These are phyloP conservation scores for Eriosoma lanigerum DNA, from an alignment of 1,140 invertebrate genomes.

Conservation along the genomic window DNA sequence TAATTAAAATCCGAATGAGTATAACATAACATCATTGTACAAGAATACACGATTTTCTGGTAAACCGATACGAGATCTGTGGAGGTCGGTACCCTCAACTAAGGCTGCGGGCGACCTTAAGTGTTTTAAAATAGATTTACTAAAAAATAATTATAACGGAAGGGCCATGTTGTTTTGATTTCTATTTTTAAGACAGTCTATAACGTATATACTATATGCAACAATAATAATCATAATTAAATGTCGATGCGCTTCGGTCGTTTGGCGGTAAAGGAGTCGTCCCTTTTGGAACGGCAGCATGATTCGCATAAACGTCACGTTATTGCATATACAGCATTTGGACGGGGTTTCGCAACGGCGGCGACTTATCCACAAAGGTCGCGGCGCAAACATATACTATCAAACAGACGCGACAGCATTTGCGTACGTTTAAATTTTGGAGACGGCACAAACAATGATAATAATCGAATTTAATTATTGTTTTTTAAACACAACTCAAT, in stretches of 20 bases:
- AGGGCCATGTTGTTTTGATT: background rate
- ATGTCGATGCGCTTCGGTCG: too few relatives aligned
- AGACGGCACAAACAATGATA: too few relatives aligned
- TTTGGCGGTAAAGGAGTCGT: background rate
- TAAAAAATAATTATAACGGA: constrained; percentile 9
- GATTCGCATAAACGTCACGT: background rate
- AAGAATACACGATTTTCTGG: background rate
- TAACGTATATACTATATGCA: too few relatives aligned
- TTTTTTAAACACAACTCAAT: too few relatives aligned
- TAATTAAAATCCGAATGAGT: background rate
- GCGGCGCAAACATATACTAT: background rate
- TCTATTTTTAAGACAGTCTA: constrained; percentile 16
- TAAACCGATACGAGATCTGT: background rate
- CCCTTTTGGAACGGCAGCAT: background rate
- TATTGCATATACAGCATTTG: constrained; percentile 41
- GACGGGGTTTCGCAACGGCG: background rate
- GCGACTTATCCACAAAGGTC: background rate
- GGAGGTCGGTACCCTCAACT: background rate
- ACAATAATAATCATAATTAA: too few relatives aligned
- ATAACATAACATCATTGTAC: too few relatives aligned
- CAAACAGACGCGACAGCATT: constrained; percentile 8
- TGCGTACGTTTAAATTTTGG: background rate
- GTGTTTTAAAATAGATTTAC: constrained; percentile 9
- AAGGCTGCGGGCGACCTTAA: background rate
- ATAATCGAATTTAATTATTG: too few relatives aligned